Percentiles rank a stretch among this genome's conserved stretches.
phyloP scores from a whole-genome alignment of 2,113 vertebrate species.

The Urocolius indicus region DNA sequence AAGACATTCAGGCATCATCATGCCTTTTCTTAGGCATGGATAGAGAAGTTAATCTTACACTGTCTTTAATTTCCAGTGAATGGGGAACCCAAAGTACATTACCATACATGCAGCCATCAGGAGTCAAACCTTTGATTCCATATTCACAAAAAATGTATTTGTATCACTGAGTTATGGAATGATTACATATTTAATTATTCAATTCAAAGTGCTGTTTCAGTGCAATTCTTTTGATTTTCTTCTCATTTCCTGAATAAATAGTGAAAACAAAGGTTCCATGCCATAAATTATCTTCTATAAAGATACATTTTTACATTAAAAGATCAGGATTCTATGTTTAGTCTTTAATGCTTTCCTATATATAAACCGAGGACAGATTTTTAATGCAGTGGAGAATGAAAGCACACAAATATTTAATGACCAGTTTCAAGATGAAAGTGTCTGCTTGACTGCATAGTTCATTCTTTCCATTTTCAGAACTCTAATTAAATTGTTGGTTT shows the following conservation, averaged over 20 bases:
- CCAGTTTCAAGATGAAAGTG: slow-evolving; percentile 71
- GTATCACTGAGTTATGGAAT: neutral
- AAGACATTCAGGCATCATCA: neutral
- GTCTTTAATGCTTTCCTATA: slow-evolving; percentile 21
- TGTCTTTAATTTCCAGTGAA: neutral
- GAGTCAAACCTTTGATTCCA: neutral
- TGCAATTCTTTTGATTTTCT: neutral
- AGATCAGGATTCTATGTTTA: slow-evolving; percentile 39
- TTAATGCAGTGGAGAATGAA: neutral
- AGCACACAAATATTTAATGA: slow-evolving; percentile 72
- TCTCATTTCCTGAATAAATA: slow-evolving; percentile 1
- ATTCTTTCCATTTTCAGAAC: slow-evolving; percentile 64
- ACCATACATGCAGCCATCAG: neutral
- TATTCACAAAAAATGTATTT: neutral
- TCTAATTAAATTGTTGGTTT: slow-evolving; percentile 79
- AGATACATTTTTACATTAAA: slow-evolving; percentile 57
- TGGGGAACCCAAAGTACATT: neutral
- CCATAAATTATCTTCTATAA: slow-evolving; percentile 44
- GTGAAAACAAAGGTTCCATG: neutral
- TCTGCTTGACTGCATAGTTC: slow-evolving; percentile 37
- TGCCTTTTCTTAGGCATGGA: neutral
- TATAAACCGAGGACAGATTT: slow-evolving; percentile 45
- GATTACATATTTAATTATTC: neutral
- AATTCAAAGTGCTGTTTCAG: neutral
- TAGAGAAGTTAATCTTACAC: neutral